A percentile compares a stretch with the other conserved stretches of the same genome.
Conservation (phyloP, 2,113 vertebrate genomes). For the Diphyllodes magnificus region DNA sequence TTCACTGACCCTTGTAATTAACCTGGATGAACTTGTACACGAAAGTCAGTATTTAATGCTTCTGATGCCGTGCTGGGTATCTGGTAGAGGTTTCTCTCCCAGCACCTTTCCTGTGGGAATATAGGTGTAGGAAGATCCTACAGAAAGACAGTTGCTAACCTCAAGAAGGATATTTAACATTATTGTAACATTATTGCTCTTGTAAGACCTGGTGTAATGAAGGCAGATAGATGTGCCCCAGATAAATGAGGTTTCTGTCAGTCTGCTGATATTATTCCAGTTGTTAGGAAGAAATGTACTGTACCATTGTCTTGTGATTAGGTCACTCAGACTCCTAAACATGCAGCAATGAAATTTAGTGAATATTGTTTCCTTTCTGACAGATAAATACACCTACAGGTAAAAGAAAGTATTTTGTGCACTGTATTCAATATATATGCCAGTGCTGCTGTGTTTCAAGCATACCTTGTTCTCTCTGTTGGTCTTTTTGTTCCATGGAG, state of each 20-base stretch:
- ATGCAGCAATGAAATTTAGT: background rate
- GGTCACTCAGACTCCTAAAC: background rate
- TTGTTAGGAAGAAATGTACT: background rate
- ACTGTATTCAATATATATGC: background rate
- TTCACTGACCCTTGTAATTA: background rate
- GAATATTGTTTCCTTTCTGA: background rate
- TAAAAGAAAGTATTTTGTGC: background rate
- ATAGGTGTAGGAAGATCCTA: background rate
- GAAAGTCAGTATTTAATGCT: background rate
- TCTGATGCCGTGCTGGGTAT: background rate
- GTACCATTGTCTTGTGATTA: background rate
- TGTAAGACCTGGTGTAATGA: background rate
- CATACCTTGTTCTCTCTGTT: constrained; percentile 95
- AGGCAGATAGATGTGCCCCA: background rate
- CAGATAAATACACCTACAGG: background rate
- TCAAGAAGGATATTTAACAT: background rate
- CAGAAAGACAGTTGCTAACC: background rate
- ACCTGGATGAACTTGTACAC: background rate
- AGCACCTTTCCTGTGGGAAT: background rate
- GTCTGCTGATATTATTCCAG: background rate
- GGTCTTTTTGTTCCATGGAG: constrained; percentile 98
- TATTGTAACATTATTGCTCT: background rate
- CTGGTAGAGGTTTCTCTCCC: background rate
- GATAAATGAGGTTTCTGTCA: background rate
- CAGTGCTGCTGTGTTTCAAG: background rate